phyloP scores from a whole-genome alignment of 2,113 vertebrate genomes.

The Zootoca vivipara region DNA sequence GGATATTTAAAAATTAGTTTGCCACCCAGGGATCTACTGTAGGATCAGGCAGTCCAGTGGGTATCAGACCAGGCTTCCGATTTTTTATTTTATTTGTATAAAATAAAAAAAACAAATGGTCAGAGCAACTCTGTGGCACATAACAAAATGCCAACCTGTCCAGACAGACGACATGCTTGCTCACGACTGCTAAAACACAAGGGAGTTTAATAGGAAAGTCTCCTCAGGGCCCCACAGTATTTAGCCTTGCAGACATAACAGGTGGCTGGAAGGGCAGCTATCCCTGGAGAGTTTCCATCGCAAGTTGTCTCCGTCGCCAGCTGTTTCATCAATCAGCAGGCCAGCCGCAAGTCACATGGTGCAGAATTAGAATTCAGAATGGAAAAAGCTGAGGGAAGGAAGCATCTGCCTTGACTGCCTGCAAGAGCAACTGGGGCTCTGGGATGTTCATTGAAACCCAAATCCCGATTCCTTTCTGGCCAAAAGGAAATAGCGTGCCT shows the following conservation, averaged over 20 bases:
- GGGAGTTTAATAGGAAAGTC: not conserved
- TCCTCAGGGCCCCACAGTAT: not conserved
- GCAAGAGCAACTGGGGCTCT: not conserved
- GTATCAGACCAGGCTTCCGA: not conserved
- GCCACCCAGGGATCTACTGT: not conserved
- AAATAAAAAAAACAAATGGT: not conserved
- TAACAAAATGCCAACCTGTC: not conserved
- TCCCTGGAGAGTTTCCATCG: not conserved
- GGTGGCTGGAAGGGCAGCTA: not conserved
- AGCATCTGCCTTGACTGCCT: fast-evolving
- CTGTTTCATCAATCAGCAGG: slow-evolving; percentile 21
- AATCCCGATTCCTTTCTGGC: not conserved
- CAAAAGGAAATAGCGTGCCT: not conserved
- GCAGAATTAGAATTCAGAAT: not conserved
- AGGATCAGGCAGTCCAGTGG: not conserved
- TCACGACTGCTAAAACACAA: not conserved
- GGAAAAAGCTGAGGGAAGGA: slow-evolving; percentile 3
- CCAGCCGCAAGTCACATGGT: not conserved
- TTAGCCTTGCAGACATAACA: not conserved
- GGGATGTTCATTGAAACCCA: not conserved
- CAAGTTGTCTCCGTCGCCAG: not conserved
- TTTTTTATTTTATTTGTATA: not conserved
- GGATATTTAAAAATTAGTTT: not conserved
- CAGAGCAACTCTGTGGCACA: not conserved
- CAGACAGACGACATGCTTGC: fast-evolving